Evolutionary conservation across 2,797 vertebrate species (phyloP), one percentile per base, ranked within the genome.

Genomic region (Ptychobarbus kaznakovi): DNA sequence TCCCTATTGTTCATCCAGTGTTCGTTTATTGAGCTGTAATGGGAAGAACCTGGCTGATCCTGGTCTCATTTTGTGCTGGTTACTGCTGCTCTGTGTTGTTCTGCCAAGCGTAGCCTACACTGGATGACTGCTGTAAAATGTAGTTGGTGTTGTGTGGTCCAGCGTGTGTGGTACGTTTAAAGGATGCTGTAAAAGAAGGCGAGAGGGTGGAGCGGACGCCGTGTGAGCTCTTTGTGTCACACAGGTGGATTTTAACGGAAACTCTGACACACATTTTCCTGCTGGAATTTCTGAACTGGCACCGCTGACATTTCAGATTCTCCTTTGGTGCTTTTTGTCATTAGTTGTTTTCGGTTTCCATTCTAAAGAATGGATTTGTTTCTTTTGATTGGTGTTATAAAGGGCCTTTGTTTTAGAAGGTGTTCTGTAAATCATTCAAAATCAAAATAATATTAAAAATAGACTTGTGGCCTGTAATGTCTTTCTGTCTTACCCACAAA

Each of bases 161-260:
- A 86, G 83, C 68, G 73, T 88, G 80, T 84, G 85, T 88, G 80
- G 68, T 66, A 79, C 11, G 20, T 58, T 51, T 84, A 89, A 78
- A 75, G 82, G 81, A 53, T 80, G 87, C 81, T 79, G 74, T 87
- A 87, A 86, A 49, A 72, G 66, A 83, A 81, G 49, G 20, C 49
- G 40, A 81, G 66, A 77, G 32, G 83, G n/a, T 58, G 74, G 44
- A 32, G 74, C 44, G 58, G 53, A 22, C 20, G 70, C 40, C 1
- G 2, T 63, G 51, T 35, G 80, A 84, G 79, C 38, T 46, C 66
- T 75, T 88, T 78, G 70, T 86, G 56, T 84, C 65, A 51, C 82
- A 40, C 84, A 90, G 87, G 88, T 89, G 86, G 78, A 82, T 68
- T 32, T 69, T 35, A 80, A 32, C 61, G 53, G 80, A 68, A 89